phyloP scores from a whole-genome alignment of 2,113 vertebrate genomes.

The Pterophyllum scalare region DNA sequence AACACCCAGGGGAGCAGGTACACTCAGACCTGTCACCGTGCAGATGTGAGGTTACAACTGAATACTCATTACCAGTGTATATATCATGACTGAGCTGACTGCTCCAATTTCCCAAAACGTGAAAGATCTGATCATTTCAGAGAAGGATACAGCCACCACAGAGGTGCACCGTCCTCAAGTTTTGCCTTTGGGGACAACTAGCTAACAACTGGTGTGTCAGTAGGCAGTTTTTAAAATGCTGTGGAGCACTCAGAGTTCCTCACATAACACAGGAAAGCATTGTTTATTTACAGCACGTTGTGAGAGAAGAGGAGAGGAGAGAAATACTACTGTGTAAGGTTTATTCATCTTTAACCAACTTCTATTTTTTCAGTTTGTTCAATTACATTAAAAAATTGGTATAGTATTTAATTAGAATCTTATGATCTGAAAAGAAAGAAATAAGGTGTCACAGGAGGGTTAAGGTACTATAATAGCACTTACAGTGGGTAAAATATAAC shows the following conservation, averaged over 20 bases:
- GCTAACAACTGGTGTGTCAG: constrained; percentile 16
- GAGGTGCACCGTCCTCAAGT: not conserved
- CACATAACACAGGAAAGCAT: not conserved
- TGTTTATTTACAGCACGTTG: constrained; percentile 6
- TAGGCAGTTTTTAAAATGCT: not conserved
- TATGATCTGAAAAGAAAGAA: constrained; percentile 20
- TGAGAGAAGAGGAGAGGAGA: constrained; percentile 1
- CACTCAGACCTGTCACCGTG: constrained; percentile 19
- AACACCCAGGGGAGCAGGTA: constrained; percentile 26
- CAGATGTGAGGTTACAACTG: not conserved
- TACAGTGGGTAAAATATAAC: not conserved
- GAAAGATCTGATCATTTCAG: not conserved
- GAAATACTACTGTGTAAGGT: constrained; percentile 31
- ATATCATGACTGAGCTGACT: not conserved
- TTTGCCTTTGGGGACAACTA: not conserved
- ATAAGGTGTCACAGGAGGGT: not conserved
- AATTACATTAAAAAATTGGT: constrained; percentile 14
- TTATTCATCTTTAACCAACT: constrained; percentile 17
- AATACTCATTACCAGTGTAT: constrained; percentile 25
- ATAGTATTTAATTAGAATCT: constrained; percentile 13
- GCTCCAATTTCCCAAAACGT: not conserved
- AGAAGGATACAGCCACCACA: rapidly evolving
- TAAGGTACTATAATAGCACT: not conserved
- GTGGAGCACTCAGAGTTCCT: not conserved
- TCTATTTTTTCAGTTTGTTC: constrained; percentile 38